phyloP scores from a whole-genome alignment of 2,888 invertebrate species.

The Mechanitis mazaeus region DNA sequence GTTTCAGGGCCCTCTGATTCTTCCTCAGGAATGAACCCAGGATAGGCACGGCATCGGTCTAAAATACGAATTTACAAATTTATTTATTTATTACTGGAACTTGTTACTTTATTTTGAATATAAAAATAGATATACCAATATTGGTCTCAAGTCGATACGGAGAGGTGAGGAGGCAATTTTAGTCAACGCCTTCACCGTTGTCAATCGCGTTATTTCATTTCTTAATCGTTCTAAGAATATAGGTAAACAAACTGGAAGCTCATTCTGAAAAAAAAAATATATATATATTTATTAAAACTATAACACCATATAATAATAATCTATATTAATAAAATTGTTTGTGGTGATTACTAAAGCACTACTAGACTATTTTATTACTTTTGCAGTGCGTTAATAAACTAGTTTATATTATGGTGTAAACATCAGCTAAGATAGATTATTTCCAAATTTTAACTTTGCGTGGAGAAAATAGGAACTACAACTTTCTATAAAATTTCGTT shows the following conservation, averaged over 20 bases:
- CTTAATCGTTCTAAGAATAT: conserved; percentile 95
- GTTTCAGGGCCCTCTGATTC: conserved; percentile 95
- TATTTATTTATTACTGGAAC: background rate
- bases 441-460: too few species aligned
- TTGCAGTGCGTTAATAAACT: too few species aligned
- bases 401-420: too few species aligned
- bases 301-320: too few species aligned
- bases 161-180: conserved; percentile 95
- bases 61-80: conserved; percentile 39
- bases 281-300: background rate
- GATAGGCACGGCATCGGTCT: conserved; percentile 93
- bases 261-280: conserved; percentile 61
- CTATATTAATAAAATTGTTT: too few species aligned
- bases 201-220: conserved; percentile 97
- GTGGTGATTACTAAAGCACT: too few species aligned
- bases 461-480: too few species aligned
- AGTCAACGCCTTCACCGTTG: conserved; percentile 96
- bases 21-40: conserved; percentile 96
- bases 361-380: too few species aligned
- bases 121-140: conserved; percentile 76
- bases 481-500: too few species aligned
- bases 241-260: conserved; percentile 91
- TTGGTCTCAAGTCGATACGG: conserved; percentile 87
- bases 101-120: conserved; percentile 1
- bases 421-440: too few species aligned